Evolutionary conservation across 1,140 invertebrate genomes (phyloP).

Genomic region (Nasonia giraulti): DNA sequence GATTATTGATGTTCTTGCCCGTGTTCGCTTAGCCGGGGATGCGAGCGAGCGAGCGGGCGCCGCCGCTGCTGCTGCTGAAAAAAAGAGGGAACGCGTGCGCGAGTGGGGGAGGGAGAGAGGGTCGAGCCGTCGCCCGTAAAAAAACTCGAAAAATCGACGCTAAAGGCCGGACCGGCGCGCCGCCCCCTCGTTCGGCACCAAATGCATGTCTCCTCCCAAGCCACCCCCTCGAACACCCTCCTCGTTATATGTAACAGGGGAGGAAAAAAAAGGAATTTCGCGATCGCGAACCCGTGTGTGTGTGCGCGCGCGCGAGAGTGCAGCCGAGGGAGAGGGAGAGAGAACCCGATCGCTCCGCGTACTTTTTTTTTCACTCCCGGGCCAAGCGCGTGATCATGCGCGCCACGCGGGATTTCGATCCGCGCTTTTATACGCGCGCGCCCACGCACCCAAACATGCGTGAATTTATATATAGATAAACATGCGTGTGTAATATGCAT

Average conservation of each 20-base stretch:
- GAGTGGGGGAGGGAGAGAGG: not conserved
- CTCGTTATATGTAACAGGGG: slow-evolving; percentile 66
- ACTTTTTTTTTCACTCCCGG: slow-evolving; percentile 48
- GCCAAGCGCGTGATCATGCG: slow-evolving; percentile 44
- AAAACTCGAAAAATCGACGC: slow-evolving; percentile 65
- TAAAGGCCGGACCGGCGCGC: slow-evolving; percentile 58
- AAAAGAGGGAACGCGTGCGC: not conserved
- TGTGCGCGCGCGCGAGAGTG: slow-evolving; percentile 47
- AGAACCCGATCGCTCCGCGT: slow-evolving; percentile 30
- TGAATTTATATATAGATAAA: not conserved
- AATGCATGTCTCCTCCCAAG: slow-evolving; percentile 58
- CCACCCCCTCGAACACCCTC: slow-evolving; percentile 30
- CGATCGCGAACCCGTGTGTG: slow-evolving; percentile 55
- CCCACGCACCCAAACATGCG: not conserved
- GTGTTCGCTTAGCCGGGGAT: slow-evolving; percentile 67
- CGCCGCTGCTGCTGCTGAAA: slow-evolving; percentile 46
- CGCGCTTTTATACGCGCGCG: not conserved
- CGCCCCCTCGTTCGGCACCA: slow-evolving; percentile 54
- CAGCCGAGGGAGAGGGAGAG: slow-evolving; percentile 38
- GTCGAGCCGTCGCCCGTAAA: slow-evolving; percentile 50
- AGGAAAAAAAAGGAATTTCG: slow-evolving; percentile 64
- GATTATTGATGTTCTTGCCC: slow-evolving; percentile 74
- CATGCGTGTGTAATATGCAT: no score
- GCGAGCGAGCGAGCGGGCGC: slow-evolving; percentile 56
- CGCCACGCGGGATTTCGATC: slow-evolving; percentile 11